Conservation (phyloP, 2,888 invertebrate genomes). For the Plemyria rubiginata region DNA sequence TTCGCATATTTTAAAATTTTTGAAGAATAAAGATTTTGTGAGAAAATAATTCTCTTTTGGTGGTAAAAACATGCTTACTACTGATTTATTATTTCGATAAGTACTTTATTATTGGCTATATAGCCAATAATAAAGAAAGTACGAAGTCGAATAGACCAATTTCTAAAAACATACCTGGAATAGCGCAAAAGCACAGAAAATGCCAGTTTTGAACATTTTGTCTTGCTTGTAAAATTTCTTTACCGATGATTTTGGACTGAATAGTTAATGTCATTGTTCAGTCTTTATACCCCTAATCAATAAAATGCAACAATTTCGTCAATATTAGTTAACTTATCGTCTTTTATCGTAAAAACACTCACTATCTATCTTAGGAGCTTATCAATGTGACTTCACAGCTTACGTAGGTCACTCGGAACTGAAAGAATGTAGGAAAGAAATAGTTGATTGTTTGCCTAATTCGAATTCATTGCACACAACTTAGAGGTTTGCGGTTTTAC, state of each 20-base stretch:
- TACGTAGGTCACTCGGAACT: no score
- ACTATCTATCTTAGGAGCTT: conserved; percentile 20
- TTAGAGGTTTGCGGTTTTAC: no score
- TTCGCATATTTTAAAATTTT: no score
- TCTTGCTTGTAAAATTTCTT: background rate
- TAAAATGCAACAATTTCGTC: conserved; percentile 7
- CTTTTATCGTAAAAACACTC: conserved; percentile 15
- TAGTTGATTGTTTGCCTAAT: no score
- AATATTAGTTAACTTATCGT: conserved; percentile 8
- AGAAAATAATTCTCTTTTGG: no score
- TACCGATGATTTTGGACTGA: conserved; percentile 13
- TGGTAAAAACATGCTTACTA: no score
- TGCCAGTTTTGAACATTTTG: conserved; percentile 17
- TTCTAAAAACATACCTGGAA: conserved; percentile 26
- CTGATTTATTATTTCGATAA: no score
- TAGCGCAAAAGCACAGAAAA: conserved; percentile 26
- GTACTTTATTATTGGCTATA: no score
- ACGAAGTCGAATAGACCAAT: background rate
- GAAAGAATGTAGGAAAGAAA: no score
- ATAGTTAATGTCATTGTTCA: background rate
- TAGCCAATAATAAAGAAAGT: no score
- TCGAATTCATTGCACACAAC: no score
- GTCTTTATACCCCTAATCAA: conserved; percentile 23
- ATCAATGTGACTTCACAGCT: conserved; percentile 11
- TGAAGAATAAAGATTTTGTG: no score